A percentile compares a stretch with the other conserved stretches of the same genome.
These are phyloP conservation scores for Trogon melanurus DNA, from an alignment of 2,113 vertebrate genomes.

Conservation along the genomic window DNA sequence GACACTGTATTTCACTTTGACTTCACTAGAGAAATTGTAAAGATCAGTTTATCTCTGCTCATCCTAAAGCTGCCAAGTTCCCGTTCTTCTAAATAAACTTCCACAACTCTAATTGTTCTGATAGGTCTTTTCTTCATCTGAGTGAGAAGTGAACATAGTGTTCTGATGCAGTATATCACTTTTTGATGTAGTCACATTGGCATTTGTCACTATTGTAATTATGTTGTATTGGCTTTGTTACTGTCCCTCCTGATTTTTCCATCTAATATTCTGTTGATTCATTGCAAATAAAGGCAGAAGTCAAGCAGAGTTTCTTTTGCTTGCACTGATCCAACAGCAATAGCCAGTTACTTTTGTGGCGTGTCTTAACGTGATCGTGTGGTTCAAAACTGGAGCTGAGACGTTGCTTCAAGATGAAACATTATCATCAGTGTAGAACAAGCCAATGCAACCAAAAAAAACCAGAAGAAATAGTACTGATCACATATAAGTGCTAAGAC, in stretches of 20 bases:
- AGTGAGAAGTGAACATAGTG: neutral
- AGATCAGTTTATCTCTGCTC: neutral
- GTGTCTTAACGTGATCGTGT: neutral
- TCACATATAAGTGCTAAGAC: neutral
- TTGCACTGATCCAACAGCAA: neutral
- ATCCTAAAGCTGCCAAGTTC: neutral
- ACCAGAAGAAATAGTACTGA: neutral
- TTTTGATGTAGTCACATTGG: neutral
- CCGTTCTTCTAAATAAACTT: neutral
- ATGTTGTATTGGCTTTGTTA: neutral
- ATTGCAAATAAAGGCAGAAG: neutral
- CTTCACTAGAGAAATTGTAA: neutral
- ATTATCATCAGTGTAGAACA: neutral
- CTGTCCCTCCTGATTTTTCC: neutral
- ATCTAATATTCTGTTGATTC: neutral
- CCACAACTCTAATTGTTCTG: neutral
- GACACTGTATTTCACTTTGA: neutral
- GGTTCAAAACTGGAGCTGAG: neutral
- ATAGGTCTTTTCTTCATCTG: neutral
- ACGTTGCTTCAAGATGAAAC: neutral
- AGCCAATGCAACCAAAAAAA: neutral
- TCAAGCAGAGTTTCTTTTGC: neutral
- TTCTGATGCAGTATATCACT: neutral
- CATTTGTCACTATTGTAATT: neutral
- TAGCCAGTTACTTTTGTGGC: neutral